Evolutionary conservation across 2,888 invertebrate genomes (phyloP), one percentile per base, ranked within the genome.

Genomic region (Abscondita cerata): DNA sequence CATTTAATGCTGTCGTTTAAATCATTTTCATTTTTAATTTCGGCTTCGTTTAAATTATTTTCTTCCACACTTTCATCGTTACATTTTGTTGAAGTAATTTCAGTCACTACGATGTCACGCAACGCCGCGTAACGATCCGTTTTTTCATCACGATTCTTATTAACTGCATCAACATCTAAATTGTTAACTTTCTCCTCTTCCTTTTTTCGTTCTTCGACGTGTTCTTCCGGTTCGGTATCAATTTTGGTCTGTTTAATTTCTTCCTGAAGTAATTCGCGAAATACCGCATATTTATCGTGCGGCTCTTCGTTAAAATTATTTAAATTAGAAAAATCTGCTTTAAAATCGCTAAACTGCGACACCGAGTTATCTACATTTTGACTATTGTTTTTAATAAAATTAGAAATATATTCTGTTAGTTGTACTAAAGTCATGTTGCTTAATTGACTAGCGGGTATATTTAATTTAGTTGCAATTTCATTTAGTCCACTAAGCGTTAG

Each of bases 341-440:
- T 89, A 86, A 80, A 90, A 86, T 62, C 62, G 8, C 41, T 52
- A 50, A 62, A 57, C 9, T 57, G 48, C 83, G 50, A 88, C 85
- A 75, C 83, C 59, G 81, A 81, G 6, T 59, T 54, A 18, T n/a
- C 38, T 4, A 16, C 18, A n/a, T 44, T 40, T 6, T 52, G n/a
- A 5, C 81, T 80, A 8, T 77, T 76, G 54, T 77, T 80, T 68
- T 85, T 84, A 52, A 83, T 80, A 60, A 84, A 83, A 70, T 85
- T 84, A 0, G 92, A 87, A 19, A 95, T 83, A 77, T 92, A 92
- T 54, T 89, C 88, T 0, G 95, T 94, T 38, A 95, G 83, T 78
- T 95, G 94, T 16, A 93, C 92, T 61, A 95, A 82, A 0, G 95
- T 95, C 89, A 95, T 90, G 59, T 90, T 91, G 52, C 92, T 92